A percentile compares a stretch with the other conserved stretches of the same genome.
Conservation (phyloP, 2,113 vertebrate genomes). For the Calypte anna region DNA sequence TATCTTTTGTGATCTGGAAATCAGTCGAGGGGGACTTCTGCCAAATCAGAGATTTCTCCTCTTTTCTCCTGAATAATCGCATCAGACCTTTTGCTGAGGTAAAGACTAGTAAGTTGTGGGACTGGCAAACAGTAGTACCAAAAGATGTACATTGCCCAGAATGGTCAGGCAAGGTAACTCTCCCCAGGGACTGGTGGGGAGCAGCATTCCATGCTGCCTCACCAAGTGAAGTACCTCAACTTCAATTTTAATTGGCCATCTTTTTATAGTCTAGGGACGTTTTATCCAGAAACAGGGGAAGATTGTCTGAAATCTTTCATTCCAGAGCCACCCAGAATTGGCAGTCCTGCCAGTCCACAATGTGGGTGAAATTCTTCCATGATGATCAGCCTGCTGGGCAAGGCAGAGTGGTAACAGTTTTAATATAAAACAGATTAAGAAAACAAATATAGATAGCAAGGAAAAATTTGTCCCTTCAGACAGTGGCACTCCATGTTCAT, state of each 20-base stretch:
- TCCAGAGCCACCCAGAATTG: background rate
- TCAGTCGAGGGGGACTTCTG: constrained; percentile 49
- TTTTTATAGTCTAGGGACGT: background rate
- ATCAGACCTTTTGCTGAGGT: background rate
- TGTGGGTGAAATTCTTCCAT: background rate
- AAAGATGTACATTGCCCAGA: fast-evolving
- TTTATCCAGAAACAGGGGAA: background rate
- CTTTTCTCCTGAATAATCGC: background rate
- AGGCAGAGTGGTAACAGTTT: background rate
- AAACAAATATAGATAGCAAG: background rate
- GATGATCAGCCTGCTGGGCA: background rate
- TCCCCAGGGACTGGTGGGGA: background rate
- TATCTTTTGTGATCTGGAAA: constrained; percentile 64
- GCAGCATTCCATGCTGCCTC: background rate
- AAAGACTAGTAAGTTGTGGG: background rate
- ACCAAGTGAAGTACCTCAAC: background rate
- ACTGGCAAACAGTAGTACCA: background rate
- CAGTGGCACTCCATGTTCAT: background rate
- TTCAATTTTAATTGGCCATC: background rate
- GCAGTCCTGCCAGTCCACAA: background rate
- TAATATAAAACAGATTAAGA: background rate
- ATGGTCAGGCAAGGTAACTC: background rate
- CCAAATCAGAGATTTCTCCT: constrained; percentile 37
- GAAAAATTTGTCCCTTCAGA: background rate
- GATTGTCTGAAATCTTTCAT: background rate